Evolutionary conservation across 2,888 invertebrate genomes (phyloP), one percentile per base, ranked within the genome.

Genomic region (Pristionchus exspectatus): DNA sequence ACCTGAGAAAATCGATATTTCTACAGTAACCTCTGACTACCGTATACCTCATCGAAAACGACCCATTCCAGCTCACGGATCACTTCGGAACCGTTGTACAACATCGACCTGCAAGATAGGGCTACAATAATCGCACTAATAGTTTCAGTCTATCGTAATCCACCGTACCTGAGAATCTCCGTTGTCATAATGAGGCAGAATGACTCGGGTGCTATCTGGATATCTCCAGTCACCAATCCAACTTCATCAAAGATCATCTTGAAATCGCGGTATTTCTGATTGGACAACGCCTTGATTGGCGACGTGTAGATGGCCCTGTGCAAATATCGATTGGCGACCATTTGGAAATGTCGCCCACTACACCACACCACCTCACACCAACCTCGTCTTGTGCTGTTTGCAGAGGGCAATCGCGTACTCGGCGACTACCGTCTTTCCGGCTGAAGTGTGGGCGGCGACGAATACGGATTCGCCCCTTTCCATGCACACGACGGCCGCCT

Each of bases 161-260:
- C 54, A 59, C 59, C 27, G n/a, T 54, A 92, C 91, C 98, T 96
- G 50, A 99, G 96, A 94, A 99, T 99, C 96, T 99, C 99, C 0
- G 99, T 99, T 0, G 99, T 99, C 99, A 99, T 99, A 89, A 99
- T 98, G 0, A 99, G 96, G 95, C 99, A 99, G 0, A 97, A 97
- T 0, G 98, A 98, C 0, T 97, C 97, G 21, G 97, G 97, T 95
- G 98, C 98, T 89, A 99, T 97, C 96, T 99, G 98, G 74, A 98
- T 96, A 96, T 99, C 99, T 0, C 98, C 98, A 0, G 98, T 98
- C 44, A 98, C 96, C 0, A 98, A 96, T 0, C 98, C 98, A 7
- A 98, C 98, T 95, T 98, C 98, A 33, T 97, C 97, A 95, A 99
- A 99, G 89, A 97, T 97, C 90, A 91, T 90, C 95, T 97, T 98